Conservation (phyloP, 2,888 invertebrate genomes). For the Phyto melanocephala region DNA sequence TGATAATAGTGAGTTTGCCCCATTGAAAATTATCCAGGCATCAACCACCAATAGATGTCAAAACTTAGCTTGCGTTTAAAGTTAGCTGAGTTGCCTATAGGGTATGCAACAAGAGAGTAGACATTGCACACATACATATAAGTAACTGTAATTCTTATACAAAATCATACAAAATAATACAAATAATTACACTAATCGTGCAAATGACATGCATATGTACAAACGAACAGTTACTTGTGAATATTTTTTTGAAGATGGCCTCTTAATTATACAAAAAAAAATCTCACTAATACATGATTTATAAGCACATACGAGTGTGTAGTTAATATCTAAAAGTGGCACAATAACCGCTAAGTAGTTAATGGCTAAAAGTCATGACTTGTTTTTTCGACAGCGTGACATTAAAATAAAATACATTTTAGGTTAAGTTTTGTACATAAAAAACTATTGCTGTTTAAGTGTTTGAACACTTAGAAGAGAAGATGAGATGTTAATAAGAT, state of each 20-base stretch:
- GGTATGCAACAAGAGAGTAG: too few species aligned
- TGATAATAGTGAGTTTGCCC: too few species aligned
- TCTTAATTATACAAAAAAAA: constrained; percentile 34
- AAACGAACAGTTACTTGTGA: not conserved
- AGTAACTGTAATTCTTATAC: not conserved
- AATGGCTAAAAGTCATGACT: constrained; percentile 51
- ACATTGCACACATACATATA: not conserved
- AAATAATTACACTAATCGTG: not conserved
- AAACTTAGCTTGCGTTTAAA: too few species aligned
- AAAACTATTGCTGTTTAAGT: too few species aligned
- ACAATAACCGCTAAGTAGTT: constrained; percentile 60
- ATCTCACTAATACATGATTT: not conserved
- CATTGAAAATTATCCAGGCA: too few species aligned
- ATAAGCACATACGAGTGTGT: not conserved
- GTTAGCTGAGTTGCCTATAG: too few species aligned
- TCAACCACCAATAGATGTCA: too few species aligned
- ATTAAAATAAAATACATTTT: too few species aligned
- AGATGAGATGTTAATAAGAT: too few species aligned
- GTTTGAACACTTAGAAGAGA: too few species aligned
- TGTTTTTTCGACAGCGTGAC: too few species aligned
- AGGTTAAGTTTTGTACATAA: too few species aligned
- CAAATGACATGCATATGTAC: not conserved
- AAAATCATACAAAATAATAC: not conserved
- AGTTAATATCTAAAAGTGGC: constrained; percentile 40
- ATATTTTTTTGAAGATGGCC: constrained; percentile 32